phyloP scores from a whole-genome alignment of 2,888 invertebrate genomes.

The Lissonota sp. region DNA sequence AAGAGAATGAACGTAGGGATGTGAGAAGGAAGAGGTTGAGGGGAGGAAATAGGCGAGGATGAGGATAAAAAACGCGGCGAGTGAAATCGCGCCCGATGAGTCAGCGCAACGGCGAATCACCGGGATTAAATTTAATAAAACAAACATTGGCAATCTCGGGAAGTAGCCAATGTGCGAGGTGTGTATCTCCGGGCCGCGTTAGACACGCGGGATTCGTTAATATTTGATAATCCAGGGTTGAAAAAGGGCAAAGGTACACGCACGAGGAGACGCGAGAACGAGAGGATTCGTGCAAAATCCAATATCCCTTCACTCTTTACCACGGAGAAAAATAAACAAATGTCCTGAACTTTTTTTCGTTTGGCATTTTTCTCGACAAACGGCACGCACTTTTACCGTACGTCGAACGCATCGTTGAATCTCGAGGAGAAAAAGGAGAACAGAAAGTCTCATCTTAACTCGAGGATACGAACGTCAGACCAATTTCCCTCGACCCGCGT shows the following conservation, averaged over 20 bases:
- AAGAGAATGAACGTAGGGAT: conserved; percentile 11
- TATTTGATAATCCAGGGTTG: conserved; percentile 73
- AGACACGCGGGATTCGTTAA: conserved; percentile 69
- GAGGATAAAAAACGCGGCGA: conserved; percentile 10
- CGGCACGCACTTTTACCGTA: background rate
- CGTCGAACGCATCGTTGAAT: no score
- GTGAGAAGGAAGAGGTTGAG: conserved; percentile 15
- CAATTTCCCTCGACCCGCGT: conserved; percentile 76
- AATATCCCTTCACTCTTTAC: background rate
- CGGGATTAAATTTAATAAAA: conserved; percentile 79
- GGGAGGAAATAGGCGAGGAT: conserved; percentile 23
- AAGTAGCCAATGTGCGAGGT: conserved; percentile 66
- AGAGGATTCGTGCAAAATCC: conserved; percentile 1
- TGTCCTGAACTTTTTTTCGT: conserved; percentile 11
- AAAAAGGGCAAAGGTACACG: conserved; percentile 48
- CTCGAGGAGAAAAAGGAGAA: conserved; percentile 4
- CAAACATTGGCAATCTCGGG: conserved; percentile 75
- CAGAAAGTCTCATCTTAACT: conserved; percentile 66
- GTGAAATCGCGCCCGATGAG: conserved; percentile 67
- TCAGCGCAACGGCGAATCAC: conserved; percentile 67
- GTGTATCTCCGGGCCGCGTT: conserved; percentile 24
- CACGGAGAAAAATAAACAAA: background rate
- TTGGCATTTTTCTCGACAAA: conserved; percentile 7
- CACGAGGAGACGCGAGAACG: conserved; percentile 41
- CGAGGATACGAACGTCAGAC: conserved; percentile 77